Evolutionary conservation across 2,888 invertebrate species (phyloP).

Genomic region (Salticus scenicus): DNA sequence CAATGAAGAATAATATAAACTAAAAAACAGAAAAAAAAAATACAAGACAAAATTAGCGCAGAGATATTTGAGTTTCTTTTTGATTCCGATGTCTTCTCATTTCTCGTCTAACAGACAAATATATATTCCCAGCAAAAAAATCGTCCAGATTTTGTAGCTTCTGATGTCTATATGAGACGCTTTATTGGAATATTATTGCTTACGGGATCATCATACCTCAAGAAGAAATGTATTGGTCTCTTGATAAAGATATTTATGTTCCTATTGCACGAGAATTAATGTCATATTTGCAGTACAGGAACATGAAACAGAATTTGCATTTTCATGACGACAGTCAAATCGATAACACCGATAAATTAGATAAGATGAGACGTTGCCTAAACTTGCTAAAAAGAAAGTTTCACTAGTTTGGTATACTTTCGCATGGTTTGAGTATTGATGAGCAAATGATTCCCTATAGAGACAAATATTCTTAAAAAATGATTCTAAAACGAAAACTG

Average conservation of each 20-base stretch:
- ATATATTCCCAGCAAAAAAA: constrained; percentile 15
- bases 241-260: constrained; percentile 1
- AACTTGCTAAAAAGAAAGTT: background rate
- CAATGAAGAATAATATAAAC: no score
- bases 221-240: constrained; percentile 34
- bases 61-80: constrained; percentile 2
- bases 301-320: constrained; percentile 34
- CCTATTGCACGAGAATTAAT: constrained; percentile 18
- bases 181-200: background rate
- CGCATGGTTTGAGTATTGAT: background rate
- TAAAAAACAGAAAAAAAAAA: no score
- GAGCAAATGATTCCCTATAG: constrained; percentile 13
- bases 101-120: background rate
- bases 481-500: background rate
- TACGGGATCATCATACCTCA: background rate
- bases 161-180: background rate
- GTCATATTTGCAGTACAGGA: constrained; percentile 9
- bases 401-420: background rate
- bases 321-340: constrained; percentile 14
- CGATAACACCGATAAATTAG: constrained; percentile 29
- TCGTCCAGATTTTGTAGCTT: background rate
- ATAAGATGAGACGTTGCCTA: constrained; percentile 7
- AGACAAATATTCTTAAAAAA: constrained; percentile 21
- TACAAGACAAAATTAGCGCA: background rate
- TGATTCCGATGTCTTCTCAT: background rate